Base-by-base conservation (phyloP, 37 sponge, comb jelly and placozoan species). In the Petrosia ficiformis region DNA sequence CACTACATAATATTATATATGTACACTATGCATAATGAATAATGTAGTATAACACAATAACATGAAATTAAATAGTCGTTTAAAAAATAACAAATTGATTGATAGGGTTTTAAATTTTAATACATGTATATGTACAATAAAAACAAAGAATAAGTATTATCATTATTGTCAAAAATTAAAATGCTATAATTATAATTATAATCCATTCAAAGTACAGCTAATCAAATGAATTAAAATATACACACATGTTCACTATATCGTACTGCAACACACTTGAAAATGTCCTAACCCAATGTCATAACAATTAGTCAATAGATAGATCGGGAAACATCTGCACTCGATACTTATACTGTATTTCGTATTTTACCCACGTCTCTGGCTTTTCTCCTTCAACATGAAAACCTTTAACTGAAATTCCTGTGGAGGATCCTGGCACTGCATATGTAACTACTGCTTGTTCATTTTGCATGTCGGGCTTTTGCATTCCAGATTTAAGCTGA, bases 251-350 rank as follows among this genome's bases (percentile, higher is more conserved):
- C n/a, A n/a, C n/a, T n/a, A n/a, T n/a, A n/a, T n/a, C n/a, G n/a
- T n/a, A n/a, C n/a, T n/a, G n/a, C n/a, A n/a, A n/a, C n/a, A n/a
- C n/a, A n/a, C n/a, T n/a, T n/a, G n/a, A n/a, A n/a, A n/a, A n/a
- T n/a, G n/a, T n/a, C n/a, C n/a, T n/a, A n/a, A 19, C 54, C 54
- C 54, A 19, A 8, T 19, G 14, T 61, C n/a, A 61, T 42, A 11
- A 16, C 34, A 35, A 16, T 42, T 70, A 93, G 70, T 93, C 94
- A 60, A 89, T 81, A 32, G 94, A 89, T 65, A 89, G 83, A 39
- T 93, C 94, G n/a, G 89, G 94, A 71, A 89, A 93, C 90, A 93
- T 85, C 78, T 93, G 94, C 19, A 93, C 89, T 22, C 52, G 42
- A 63, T 93, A 93, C 65, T 76, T 86, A 57, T 93, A 93, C 40